Conservation (phyloP, 2,113 vertebrate species). For the Jacana jacana region DNA sequence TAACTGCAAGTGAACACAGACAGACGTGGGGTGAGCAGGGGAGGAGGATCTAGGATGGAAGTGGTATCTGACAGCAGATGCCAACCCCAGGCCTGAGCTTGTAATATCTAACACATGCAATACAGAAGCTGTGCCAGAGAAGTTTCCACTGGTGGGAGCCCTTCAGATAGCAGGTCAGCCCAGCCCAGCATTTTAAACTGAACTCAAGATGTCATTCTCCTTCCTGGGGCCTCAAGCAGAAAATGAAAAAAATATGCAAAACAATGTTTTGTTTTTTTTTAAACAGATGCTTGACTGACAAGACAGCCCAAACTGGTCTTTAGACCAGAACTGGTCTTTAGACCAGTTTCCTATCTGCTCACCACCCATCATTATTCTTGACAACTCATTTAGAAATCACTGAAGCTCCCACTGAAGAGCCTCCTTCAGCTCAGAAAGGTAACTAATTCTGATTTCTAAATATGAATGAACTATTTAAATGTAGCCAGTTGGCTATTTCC, state of each 20-base stretch:
- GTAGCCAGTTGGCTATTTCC: not conserved
- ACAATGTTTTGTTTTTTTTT: not conserved
- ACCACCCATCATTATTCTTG: not conserved
- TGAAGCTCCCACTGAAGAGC: not conserved
- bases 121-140: not conserved
- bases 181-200: not conserved
- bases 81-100: not conserved
- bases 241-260: not conserved
- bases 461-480: not conserved
- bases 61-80: not conserved
- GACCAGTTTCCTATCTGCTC: not conserved
- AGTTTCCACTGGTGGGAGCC: not conserved
- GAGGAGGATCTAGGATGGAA: not conserved
- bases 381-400: not conserved
- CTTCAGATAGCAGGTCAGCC: not conserved
- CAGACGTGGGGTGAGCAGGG: not conserved
- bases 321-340: not conserved
- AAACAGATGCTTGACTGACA: not conserved
- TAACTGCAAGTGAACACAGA: not conserved
- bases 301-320: not conserved
- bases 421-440: not conserved
- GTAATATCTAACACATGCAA: accelerated
- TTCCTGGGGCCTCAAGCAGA: not conserved
- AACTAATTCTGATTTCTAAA: not conserved
- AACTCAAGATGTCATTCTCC: not conserved